These are phyloP conservation scores for Rhingia rostrata DNA, from an alignment of 2,888 invertebrate genomes.

Conservation along the genomic window DNA sequence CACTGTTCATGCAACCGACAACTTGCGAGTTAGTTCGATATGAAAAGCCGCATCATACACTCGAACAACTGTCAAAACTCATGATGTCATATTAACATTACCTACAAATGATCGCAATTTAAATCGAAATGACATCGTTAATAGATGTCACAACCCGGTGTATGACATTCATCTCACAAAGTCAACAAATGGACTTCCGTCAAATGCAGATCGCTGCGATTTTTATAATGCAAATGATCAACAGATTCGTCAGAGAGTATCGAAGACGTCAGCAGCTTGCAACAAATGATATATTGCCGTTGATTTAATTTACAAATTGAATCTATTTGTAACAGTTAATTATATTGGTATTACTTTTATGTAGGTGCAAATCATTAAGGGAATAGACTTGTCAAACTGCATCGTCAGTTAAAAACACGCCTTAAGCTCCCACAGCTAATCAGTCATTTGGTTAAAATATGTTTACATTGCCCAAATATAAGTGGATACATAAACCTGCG, in stretches of 20 bases:
- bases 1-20: slow-evolving; percentile 3
- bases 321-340: slow-evolving; percentile 15
- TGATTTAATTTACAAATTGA: slow-evolving; percentile 23
- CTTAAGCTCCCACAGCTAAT: not conserved
- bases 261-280: not conserved
- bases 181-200: slow-evolving; percentile 34
- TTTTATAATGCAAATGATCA: slow-evolving; percentile 33
- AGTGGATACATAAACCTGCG: slow-evolving; percentile 46
- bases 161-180: slow-evolving; percentile 13
- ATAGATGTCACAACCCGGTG: slow-evolving; percentile 45
- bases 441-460: slow-evolving; percentile 31
- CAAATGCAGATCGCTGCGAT: slow-evolving; percentile 15
- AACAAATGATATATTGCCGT: slow-evolving; percentile 6
- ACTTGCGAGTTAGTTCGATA: slow-evolving; percentile 9
- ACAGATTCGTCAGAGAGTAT: not conserved
- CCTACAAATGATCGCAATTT: slow-evolving; percentile 41
- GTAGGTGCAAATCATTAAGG: not conserved
- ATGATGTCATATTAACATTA: slow-evolving; percentile 29
- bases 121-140: slow-evolving; percentile 43
- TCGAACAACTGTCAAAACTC: slow-evolving; percentile 40
- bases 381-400: not conserved
- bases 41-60: slow-evolving; percentile 20
- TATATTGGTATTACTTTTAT: not conserved
- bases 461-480: slow-evolving; percentile 29
- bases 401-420: not conserved